Evolutionary conservation across 1,140 invertebrate species (phyloP).

Genomic region (Drosophila yakuba): DNA sequence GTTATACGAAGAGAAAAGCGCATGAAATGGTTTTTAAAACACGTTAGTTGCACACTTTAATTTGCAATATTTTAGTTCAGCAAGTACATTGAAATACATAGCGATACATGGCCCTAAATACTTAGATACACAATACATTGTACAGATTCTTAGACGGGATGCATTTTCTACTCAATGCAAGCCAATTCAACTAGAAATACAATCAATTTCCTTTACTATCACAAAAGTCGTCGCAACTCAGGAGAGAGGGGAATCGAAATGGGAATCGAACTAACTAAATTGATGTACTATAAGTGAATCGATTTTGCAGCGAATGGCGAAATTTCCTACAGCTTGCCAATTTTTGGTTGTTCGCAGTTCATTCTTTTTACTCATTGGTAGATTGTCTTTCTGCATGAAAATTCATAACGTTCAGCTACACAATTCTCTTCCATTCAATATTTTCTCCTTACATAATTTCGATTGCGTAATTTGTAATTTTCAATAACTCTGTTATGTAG

Average conservation of each 20-base stretch:
- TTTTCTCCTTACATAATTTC: slow-evolving; percentile 20
- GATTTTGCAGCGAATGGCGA: slow-evolving; percentile 30
- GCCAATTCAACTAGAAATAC: slow-evolving; percentile 65
- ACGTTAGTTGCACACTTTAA: slow-evolving; percentile 62
- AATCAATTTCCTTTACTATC: slow-evolving; percentile 72
- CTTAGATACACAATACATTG: slow-evolving; percentile 18
- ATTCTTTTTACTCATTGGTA: slow-evolving; percentile 40
- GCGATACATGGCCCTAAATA: slow-evolving; percentile 54
- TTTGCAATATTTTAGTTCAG: slow-evolving; percentile 69
- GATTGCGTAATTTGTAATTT: slow-evolving; percentile 43
- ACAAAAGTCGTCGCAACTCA: slow-evolving; percentile 74
- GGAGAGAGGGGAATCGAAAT: slow-evolving; percentile 19
- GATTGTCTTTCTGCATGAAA: slow-evolving; percentile 73
- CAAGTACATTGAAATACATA: slow-evolving; percentile 72
- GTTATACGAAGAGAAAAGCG: too few species aligned
- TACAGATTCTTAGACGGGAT: slow-evolving; percentile 31
- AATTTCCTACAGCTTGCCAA: slow-evolving; percentile 42
- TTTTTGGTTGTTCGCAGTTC: slow-evolving; percentile 30
- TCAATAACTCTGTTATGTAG: slow-evolving; percentile 43
- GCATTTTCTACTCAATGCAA: slow-evolving; percentile 46
- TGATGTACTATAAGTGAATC: slow-evolving; percentile 28
- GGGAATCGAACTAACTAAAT: slow-evolving; percentile 41
- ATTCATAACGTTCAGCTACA: slow-evolving; percentile 53
- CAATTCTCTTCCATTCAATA: slow-evolving; percentile 21
- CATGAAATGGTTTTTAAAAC: slow-evolving; percentile 32